A percentile compares a stretch with the other conserved stretches of the same genome.
phyloP scores from a whole-genome alignment of 1,140 invertebrate genomes.

The Cydia strobilella region DNA sequence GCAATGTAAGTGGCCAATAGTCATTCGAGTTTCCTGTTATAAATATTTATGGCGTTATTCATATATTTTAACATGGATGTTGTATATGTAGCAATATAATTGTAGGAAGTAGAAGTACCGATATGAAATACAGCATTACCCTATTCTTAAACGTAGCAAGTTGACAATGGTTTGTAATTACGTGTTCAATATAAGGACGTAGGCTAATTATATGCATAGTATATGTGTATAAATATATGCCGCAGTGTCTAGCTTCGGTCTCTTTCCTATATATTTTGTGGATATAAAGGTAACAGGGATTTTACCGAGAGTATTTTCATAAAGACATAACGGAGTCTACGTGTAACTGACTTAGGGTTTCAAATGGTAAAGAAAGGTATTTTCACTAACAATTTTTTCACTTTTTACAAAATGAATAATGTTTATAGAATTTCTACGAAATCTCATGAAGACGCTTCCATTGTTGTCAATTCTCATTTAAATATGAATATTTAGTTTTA shows the following conservation, averaged over 20 bases:
- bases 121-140: neutral
- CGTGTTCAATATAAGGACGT: slow-evolving; percentile 42
- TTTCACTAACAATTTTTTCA: neutral
- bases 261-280: slow-evolving; percentile 66
- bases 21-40: too few species aligned
- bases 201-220: slow-evolving; percentile 67
- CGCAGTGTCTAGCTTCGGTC: slow-evolving; percentile 40
- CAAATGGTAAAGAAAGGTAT: neutral
- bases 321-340: slow-evolving; percentile 23
- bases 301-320: slow-evolving; percentile 34
- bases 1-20: too few species aligned
- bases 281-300: slow-evolving; percentile 65
- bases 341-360: neutral
- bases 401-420: neutral
- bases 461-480: neutral
- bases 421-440: neutral
- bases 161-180: slow-evolving; percentile 33
- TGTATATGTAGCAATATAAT: neutral
- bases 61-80: neutral
- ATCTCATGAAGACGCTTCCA: neutral
- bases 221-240: slow-evolving; percentile 60
- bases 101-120: neutral
- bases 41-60: too few species aligned
- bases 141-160: neutral
- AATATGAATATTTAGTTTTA: neutral